Conservation (phyloP, 2,888 invertebrate genomes). For the Nycteola revayana region DNA sequence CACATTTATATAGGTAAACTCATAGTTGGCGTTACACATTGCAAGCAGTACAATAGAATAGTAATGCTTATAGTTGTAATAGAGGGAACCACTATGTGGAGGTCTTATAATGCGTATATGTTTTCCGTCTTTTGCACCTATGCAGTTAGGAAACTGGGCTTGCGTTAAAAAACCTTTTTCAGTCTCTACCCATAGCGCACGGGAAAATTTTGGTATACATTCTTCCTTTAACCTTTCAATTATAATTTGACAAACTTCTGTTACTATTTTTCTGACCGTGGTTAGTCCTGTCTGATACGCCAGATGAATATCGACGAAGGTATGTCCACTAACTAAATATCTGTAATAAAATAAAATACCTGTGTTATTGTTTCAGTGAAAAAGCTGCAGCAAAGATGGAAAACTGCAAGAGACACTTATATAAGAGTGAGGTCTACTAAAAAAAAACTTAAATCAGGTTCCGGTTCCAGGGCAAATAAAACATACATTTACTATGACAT, state of each 20-base stretch:
- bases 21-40: too few species aligned
- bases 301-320: constrained; percentile 28
- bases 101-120: too few species aligned
- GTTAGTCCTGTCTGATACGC: constrained; percentile 31
- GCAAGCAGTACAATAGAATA: too few species aligned
- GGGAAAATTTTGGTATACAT: constrained; percentile 26
- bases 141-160: constrained; percentile 23
- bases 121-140: constrained; percentile 23
- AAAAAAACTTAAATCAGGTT: constrained; percentile 28
- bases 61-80: too few species aligned
- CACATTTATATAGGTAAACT: too few species aligned
- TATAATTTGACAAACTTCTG: constrained; percentile 33
- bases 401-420: constrained; percentile 29
- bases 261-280: constrained; percentile 30
- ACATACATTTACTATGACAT: constrained; percentile 24
- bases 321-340: constrained; percentile 29
- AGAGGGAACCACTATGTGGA: too few species aligned
- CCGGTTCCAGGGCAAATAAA: constrained; percentile 24
- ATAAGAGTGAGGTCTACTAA: constrained; percentile 24
- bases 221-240: constrained; percentile 28
- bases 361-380: constrained; percentile 18
- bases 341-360: constrained; percentile 14
- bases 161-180: constrained; percentile 25
- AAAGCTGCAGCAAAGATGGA: constrained; percentile 23
- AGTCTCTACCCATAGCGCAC: constrained; percentile 26